phyloP scores from a whole-genome alignment of 1,140 invertebrate genomes.

The Mercenaria mercenaria region DNA sequence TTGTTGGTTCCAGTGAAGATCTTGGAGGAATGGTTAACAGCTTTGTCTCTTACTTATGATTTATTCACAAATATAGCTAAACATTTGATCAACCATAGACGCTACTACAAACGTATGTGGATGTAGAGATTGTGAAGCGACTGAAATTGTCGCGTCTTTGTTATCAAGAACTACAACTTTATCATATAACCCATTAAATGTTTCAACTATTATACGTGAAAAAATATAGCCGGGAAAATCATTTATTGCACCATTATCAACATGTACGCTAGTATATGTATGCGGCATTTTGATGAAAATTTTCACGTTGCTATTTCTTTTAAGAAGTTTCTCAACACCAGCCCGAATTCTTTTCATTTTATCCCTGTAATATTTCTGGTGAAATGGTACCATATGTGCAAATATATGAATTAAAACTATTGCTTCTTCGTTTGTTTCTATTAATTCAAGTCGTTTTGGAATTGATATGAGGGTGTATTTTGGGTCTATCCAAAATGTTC shows the following conservation, averaged over 20 bases:
- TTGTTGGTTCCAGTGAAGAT: no score
- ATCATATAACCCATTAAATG: constrained; percentile 13
- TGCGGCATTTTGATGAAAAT: constrained; percentile 22
- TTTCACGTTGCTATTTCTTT: neutral
- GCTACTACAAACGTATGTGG: neutral
- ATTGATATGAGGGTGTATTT: neutral
- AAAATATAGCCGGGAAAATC: neutral
- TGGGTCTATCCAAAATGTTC: neutral
- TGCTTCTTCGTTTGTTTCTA: neutral
- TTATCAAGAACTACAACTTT: neutral
- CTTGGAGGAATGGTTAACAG: no score
- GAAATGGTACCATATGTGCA: neutral
- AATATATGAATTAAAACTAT: constrained; percentile 16
- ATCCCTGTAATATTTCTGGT: neutral
- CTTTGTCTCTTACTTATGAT: no score
- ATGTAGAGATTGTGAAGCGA: neutral
- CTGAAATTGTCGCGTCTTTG: neutral
- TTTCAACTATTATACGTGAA: neutral
- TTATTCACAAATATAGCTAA: constrained; percentile 25
- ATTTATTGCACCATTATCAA: neutral
- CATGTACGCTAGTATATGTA: neutral
- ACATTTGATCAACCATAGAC: constrained; percentile 35
- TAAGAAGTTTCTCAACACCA: neutral
- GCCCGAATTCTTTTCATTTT: neutral
- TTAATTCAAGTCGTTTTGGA: neutral